Evolutionary conservation across 1,140 invertebrate genomes (phyloP).

Genomic region (Drosophila seguyi): DNA sequence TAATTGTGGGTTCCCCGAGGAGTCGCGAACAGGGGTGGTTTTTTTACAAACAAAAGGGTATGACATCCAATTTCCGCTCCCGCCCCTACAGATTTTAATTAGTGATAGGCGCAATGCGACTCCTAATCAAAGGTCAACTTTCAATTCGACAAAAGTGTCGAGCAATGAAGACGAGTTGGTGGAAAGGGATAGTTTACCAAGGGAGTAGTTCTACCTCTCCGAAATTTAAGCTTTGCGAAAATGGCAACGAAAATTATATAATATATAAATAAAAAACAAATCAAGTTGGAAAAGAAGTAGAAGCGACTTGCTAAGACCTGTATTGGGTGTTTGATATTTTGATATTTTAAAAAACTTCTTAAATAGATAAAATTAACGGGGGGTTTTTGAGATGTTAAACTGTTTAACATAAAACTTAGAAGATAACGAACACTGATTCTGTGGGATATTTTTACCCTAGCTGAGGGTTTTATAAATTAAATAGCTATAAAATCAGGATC

Average conservation of each 20-base stretch:
- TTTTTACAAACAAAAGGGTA: conserved; percentile 46
- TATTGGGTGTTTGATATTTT: background rate
- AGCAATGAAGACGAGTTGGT: conserved; percentile 1
- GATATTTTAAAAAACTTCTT: background rate
- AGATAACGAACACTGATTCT: too few species aligned
- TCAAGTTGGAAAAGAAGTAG: too few species aligned
- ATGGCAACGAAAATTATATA: background rate
- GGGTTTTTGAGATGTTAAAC: background rate
- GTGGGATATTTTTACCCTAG: too few species aligned
- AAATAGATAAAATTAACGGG: background rate
- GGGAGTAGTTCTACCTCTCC: accelerated
- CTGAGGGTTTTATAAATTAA: background rate
- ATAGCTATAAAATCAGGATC: background rate
- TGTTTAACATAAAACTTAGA: too few species aligned
- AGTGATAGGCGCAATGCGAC: conserved; percentile 53
- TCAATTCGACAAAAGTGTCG: conserved; percentile 28
- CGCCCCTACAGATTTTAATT: conserved; percentile 65
- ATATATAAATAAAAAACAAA: background rate
- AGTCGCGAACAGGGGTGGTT: conserved; percentile 20
- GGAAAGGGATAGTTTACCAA: background rate
- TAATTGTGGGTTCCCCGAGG: conserved; percentile 47
- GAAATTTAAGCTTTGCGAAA: background rate
- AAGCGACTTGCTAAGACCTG: background rate
- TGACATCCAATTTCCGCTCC: conserved; percentile 73
- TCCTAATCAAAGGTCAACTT: conserved; percentile 44